Evolutionary conservation across 2,113 vertebrate species (phyloP).

Genomic region (Sebastes schlegelii): DNA sequence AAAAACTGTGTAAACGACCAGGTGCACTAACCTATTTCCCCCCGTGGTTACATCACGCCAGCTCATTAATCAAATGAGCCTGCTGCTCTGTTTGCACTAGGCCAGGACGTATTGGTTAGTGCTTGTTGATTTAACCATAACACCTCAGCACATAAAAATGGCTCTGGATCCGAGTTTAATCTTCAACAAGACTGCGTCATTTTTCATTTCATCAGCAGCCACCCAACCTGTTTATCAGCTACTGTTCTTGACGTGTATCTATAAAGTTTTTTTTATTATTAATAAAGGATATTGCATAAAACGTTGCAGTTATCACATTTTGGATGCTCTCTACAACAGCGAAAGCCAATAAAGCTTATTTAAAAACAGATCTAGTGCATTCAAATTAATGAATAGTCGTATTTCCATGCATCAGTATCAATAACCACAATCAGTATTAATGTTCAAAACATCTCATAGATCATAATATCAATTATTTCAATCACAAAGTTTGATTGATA

Average conservation of each 20-base stretch:
- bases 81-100: conserved; percentile 74
- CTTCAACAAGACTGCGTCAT: conserved; percentile 51
- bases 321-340: not conserved
- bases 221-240: conserved; percentile 17
- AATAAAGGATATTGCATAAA: not conserved
- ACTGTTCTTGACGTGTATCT: not conserved
- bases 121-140: conserved; percentile 78
- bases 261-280: not conserved
- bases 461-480: conserved; percentile 3
- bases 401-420: not conserved
- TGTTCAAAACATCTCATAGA: not conserved
- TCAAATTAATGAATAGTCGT: not conserved
- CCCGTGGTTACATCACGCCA: conserved; percentile 73
- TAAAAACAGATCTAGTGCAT: not conserved
- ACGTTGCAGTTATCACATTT: not conserved
- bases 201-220: conserved; percentile 41
- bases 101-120: conserved; percentile 66
- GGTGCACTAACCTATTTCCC: conserved; percentile 70
- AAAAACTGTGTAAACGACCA: conserved; percentile 75
- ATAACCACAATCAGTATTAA: not conserved
- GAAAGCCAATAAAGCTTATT: conserved; percentile 17
- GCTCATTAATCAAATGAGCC: conserved; percentile 80
- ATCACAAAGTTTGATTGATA: not conserved
- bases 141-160: conserved; percentile 68
- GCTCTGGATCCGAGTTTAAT: conserved; percentile 67